A percentile compares a stretch with the other conserved stretches of the same genome.
Evolutionary conservation across 2,113 vertebrate species (phyloP).

Genomic region (Lagopus muta): DNA sequence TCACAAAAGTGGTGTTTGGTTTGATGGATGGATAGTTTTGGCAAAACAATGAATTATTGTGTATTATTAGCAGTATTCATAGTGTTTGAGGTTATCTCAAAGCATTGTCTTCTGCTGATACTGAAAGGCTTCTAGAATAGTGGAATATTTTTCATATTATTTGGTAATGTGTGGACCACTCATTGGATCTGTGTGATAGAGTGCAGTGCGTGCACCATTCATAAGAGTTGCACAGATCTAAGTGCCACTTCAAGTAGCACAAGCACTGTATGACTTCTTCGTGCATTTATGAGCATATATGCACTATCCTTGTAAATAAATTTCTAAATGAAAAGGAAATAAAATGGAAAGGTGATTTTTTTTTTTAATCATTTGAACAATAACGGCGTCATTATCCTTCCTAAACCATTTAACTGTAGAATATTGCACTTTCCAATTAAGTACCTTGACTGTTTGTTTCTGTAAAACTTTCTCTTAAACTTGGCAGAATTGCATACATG

Average conservation of each 20-base stretch:
- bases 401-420: neutral
- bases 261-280: neutral
- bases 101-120: neutral
- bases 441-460: neutral
- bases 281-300: conserved; percentile 10
- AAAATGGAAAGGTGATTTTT: conserved; percentile 1
- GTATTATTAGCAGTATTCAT: neutral
- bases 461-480: neutral
- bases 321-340: conserved; percentile 25
- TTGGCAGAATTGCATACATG: neutral
- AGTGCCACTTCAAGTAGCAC: conserved; percentile 16
- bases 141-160: conserved; percentile 21
- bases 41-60: neutral
- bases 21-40: neutral
- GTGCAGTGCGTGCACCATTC: neutral
- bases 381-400: conserved; percentile 9
- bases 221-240: conserved; percentile 46
- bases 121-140: conserved; percentile 13
- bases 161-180: neutral
- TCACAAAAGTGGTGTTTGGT: neutral
- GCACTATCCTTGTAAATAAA: neutral
- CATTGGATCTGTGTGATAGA: conserved; percentile 43
- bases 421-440: conserved; percentile 9
- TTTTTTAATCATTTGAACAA: conserved; percentile 47
- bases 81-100: neutral